phyloP scores from a whole-genome alignment of 2,797 vertebrate species.

The Artibeus jamaicensis region DNA sequence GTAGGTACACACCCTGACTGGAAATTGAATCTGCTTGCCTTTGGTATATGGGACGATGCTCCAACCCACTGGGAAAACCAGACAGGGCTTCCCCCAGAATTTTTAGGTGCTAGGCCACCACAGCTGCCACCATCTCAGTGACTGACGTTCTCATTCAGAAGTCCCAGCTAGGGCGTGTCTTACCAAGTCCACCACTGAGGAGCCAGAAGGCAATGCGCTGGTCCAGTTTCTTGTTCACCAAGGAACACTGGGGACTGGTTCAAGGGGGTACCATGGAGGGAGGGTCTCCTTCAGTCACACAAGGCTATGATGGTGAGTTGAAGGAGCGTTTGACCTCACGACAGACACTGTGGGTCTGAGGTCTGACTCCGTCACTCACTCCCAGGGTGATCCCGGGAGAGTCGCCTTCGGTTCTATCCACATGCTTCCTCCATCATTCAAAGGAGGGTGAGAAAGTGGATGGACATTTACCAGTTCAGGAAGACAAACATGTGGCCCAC shows the following conservation, averaged over 20 bases:
- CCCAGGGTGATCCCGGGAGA: not conserved
- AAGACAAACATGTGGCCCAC: not conserved
- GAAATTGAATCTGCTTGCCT: not conserved
- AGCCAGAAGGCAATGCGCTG: fast-evolving
- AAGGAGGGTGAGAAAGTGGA: not conserved
- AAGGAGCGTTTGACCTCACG: not conserved
- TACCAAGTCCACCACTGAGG: fast-evolving
- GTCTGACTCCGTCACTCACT: not conserved
- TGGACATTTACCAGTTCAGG: not conserved
- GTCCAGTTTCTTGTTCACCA: not conserved
- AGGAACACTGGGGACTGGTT: not conserved
- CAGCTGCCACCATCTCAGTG: not conserved
- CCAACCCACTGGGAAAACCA: not conserved
- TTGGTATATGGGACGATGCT: not conserved
- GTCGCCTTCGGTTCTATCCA: not conserved
- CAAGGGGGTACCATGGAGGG: not conserved
- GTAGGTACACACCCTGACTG: not conserved
- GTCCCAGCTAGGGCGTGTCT: fast-evolving
- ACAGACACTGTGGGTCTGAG: not conserved
- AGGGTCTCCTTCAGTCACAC: fast-evolving
- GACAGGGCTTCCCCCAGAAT: not conserved
- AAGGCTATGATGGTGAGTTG: not conserved
- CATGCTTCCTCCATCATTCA: not conserved
- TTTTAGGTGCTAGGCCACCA: fast-evolving
- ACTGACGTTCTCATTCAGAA: fast-evolving